Base-by-base conservation (phyloP, 2,797 vertebrate genomes). In the Fringilla coelebs region DNA sequence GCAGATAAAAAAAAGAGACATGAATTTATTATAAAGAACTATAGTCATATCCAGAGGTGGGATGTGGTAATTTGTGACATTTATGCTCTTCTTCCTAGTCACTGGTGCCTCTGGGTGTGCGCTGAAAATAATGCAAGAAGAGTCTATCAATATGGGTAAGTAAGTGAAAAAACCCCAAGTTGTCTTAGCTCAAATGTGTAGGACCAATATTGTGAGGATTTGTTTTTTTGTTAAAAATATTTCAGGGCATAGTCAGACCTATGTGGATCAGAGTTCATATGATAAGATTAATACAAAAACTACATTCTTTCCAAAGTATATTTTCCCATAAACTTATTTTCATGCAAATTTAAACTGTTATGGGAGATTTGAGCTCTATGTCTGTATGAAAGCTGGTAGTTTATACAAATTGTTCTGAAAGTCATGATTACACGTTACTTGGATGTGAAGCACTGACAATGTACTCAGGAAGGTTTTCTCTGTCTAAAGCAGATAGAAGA, bases 41-140 rank as follows among this genome's bases (percentile, higher is more conserved):
- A 43, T 73, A 65, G 43, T 65, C 6, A 55, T 45, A 70, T 75
- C 58, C 70, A 84, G 82, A 73, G 46, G 73, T 90, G n/a, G n/a
- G n/a, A 83, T 51, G 31, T 88, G 58, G 54, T 67, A 85, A 89
- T 94, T 92, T 68, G 16, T 94, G 82, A 81, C 43, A 88, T 93
- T 90, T 80, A 61, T 75, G 26, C 7, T 66, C 88, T 21, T 81
- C 8, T 68, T 92, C 54, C 40, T 72, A 49, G 45, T 34, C 49
- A 58, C 51, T 68, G 49, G n/a, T 72, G 31, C 46, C 51, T 86
- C 43, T 78, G 55, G 31, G 36, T 88, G 83, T 92, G 51, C 7
- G 16, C 10, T 80, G 60, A 38, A 77, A 89, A 91, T 74, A 74
- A 66, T 40, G 13, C 32, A 77, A 57, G 34, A 79, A 60, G 7